Base-by-base conservation (phyloP, 2,113 vertebrate genomes). In the Embiotoca jacksoni region DNA sequence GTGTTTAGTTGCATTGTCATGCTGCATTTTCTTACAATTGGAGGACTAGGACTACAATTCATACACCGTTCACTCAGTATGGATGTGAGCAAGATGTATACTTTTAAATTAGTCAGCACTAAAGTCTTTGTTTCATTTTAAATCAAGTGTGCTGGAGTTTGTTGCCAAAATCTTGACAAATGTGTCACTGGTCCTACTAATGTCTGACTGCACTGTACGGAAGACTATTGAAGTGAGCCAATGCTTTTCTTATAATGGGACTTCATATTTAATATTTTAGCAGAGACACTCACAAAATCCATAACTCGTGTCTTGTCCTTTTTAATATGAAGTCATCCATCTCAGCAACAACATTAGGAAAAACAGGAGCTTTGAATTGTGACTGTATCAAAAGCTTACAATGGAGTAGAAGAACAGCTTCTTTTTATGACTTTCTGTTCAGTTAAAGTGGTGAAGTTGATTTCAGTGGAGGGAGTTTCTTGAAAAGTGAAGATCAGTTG, bases 231-330 rank as follows among this genome's bases (percentile, higher is more conserved):
- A 33, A 35, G 5, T 55, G 49, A 39, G 10, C 36, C 30, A 7
- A n/a, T 16, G 11, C 5, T 7, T 49, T 49, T 39, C 8, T 16
- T 5, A 16, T 3, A 33, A 4, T 52, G 4, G 44, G 60, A 9
- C 16, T n/a, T 44, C 10, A 2, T 44, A 44, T 39, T 57, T 37
- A 47, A 44, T 13, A 10, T 50, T 65, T 52, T 33, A 44, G 46
- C 35, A 53, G 62, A 59, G 35, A 74, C 53, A 49, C 46, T 50
- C 33, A 33, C 30, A 66, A 59, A 59, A 59, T 32, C 35, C 6
- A 44, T 14, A 59, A 44, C n/a, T 8, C 6, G 3, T 8, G 6
- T 65, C 44, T 3, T 23, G 33, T n/a, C n/a, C 31, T 37, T 57
- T 23, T 41, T 7, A 41, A 41, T 50, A 50, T 32, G 23, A 52